Percentiles rank a stretch among this genome's conserved stretches.
phyloP scores from a whole-genome alignment of 2,797 vertebrate genomes.

The Notolepis coatsorum region DNA sequence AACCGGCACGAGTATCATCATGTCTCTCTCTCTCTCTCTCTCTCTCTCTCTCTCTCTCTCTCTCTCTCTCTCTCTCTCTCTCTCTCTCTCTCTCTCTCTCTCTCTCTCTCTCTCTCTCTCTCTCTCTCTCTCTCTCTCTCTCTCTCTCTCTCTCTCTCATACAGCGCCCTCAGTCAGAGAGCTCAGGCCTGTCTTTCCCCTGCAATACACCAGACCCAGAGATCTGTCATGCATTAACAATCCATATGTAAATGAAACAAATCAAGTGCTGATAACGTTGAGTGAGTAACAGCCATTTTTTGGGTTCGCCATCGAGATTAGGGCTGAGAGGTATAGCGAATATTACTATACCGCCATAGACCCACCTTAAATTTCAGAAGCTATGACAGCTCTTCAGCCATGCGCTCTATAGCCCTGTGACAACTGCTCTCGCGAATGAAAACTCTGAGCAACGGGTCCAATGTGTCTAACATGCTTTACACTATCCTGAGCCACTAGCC shows the following conservation, averaged over 20 bases:
- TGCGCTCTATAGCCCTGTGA: no score
- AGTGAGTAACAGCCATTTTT: no score
- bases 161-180: conserved; percentile 23
- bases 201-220: conserved; percentile 5
- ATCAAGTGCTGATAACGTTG: no score
- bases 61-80: conserved; percentile 42
- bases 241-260: conserved; percentile 13
- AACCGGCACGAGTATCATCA: conserved; percentile 45
- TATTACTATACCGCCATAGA: no score
- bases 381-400: no score
- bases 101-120: conserved; percentile 37
- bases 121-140: conserved; percentile 41
- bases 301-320: no score
- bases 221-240: conserved; percentile 29
- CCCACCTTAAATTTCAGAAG: no score
- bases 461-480: no score
- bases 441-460: no score
- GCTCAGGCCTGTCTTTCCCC: conserved; percentile 24
- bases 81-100: conserved; percentile 33
- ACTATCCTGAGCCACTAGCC: no score
- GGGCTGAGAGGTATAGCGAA: no score
- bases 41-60: conserved; percentile 1
- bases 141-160: conserved; percentile 38
- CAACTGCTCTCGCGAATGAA: no score
- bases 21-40: conserved; percentile 33